These are phyloP conservation scores for Henricia sp. DNA, from an alignment of 53 echinoderm and acorn worm species.

Conservation along the genomic window DNA sequence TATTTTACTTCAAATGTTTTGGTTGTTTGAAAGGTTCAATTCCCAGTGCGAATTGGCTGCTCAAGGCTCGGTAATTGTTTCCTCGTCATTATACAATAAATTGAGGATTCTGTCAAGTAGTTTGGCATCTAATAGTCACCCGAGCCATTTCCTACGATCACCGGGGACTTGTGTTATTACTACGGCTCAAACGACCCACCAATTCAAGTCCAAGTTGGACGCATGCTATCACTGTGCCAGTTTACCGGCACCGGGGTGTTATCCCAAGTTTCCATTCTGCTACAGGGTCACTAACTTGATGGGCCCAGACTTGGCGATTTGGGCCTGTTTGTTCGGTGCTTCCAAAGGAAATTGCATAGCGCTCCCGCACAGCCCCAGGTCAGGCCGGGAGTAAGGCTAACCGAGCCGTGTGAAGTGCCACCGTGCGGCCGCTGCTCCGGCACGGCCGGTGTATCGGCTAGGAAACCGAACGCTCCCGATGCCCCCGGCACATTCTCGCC, in stretches of 20 bases:
- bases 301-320: conserved; percentile 52
- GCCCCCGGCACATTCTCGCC: conserved; percentile 56
- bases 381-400: conserved; percentile 52
- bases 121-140: conserved; percentile 7
- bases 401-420: conserved; percentile 60
- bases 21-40: too few species aligned
- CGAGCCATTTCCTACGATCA: neutral
- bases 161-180: neutral
- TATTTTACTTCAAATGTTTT: too few species aligned
- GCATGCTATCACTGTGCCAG: neutral
- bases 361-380: conserved; percentile 51
- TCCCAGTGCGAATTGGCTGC: too few species aligned
- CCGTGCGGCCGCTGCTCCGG: conserved; percentile 33
- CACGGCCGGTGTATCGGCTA: conserved; percentile 42
- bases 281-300: conserved; percentile 66
- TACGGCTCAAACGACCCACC: neutral
- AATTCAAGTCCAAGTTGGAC: neutral
- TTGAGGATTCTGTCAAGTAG: conserved; percentile 7
- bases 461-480: conserved; percentile 34
- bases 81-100: neutral
- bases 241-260: conserved; percentile 16
- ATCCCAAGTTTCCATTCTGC: conserved; percentile 31
- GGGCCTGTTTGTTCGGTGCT: conserved; percentile 61
- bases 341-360: conserved; percentile 54
- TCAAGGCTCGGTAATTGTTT: neutral